Percentiles rank a stretch among this genome's conserved stretches.
Evolutionary conservation across 1,140 invertebrate genomes (phyloP).

Genomic region (Drosophila gunungcola): DNA sequence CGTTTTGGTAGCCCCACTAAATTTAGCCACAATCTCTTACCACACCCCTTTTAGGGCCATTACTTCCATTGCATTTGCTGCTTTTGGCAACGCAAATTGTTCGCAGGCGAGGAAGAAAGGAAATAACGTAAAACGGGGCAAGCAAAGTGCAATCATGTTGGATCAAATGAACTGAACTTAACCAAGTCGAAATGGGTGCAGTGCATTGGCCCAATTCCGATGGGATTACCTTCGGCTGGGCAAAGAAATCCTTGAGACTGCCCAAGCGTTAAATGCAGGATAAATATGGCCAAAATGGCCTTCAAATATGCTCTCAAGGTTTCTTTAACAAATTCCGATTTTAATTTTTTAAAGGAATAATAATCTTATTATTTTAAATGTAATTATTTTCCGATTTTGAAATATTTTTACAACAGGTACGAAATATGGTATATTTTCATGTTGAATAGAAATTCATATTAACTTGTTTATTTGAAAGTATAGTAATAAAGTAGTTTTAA

Average conservation of each 20-base stretch:
- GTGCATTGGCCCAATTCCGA: conserved; percentile 17
- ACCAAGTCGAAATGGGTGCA: conserved; percentile 15
- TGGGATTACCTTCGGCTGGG: conserved; percentile 22
- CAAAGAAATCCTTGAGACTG: neutral
- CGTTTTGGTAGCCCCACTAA: neutral
- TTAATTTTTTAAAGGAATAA: too few species aligned
- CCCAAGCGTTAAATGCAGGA: conserved; percentile 11
- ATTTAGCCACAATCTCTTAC: conserved; percentile 3
- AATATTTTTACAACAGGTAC: too few species aligned
- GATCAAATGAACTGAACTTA: conserved; percentile 48
- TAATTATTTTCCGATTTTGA: too few species aligned
- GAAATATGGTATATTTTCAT: too few species aligned
- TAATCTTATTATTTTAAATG: too few species aligned
- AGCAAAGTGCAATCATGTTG: conserved; percentile 39
- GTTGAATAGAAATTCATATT: too few species aligned
- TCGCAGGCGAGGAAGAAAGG: conserved; percentile 13
- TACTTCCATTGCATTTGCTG: conserved; percentile 36
- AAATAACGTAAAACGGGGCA: conserved; percentile 12
- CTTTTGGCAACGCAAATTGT: conserved; percentile 38
- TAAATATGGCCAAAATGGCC: neutral
- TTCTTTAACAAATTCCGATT: too few species aligned
- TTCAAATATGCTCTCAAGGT: neutral
- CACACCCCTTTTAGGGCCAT: conserved; percentile 8
- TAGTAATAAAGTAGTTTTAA: too few species aligned
- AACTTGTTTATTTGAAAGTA: too few species aligned